Conservation (phyloP, 2,888 invertebrate genomes). For the Arenicola marina region DNA sequence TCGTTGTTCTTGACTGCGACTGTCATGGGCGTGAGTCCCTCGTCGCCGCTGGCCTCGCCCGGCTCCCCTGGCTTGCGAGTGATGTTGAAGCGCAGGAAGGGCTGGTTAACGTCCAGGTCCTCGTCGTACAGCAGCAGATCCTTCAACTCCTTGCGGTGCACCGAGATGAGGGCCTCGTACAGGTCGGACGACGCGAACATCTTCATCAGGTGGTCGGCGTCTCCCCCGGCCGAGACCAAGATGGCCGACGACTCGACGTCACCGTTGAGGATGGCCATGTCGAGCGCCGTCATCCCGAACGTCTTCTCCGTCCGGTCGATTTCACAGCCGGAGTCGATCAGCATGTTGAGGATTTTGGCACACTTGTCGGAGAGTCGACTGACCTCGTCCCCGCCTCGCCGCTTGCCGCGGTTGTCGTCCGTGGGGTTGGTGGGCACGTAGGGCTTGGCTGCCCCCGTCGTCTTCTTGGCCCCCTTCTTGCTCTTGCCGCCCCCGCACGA, state of each 20-base stretch:
- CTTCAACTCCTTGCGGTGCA: conserved; percentile 27
- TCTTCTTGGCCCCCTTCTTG: conserved; percentile 18
- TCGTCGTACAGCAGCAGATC: conserved; percentile 30
- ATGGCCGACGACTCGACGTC: conserved; percentile 36
- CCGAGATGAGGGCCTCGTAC: conserved; percentile 26
- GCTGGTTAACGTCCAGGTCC: conserved; percentile 33
- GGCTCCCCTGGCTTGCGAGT: conserved; percentile 9
- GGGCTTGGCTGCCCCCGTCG: conserved; percentile 8
- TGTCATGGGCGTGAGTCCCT: conserved; percentile 34
- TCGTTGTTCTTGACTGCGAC: conserved; percentile 27
- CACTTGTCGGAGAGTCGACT: conserved; percentile 22
- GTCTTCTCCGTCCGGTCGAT: conserved; percentile 33
- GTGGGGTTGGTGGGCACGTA: conserved; percentile 3
- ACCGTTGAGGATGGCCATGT: conserved; percentile 37
- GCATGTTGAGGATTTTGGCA: conserved; percentile 26
- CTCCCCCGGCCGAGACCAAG: conserved; percentile 31
- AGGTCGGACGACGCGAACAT: conserved; percentile 36
- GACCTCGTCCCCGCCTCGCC: conserved; percentile 14
- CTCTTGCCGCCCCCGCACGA: conserved; percentile 36
- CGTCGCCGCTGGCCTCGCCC: conserved; percentile 17
- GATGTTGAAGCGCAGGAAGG: conserved; percentile 33
- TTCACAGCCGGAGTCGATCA: conserved; percentile 33
- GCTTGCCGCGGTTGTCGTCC: conserved; percentile 5
- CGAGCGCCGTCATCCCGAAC: conserved; percentile 38
- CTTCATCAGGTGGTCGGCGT: conserved; percentile 34